Base-by-base conservation (phyloP, 1,140 invertebrate genomes). In the Orius laevigatus region DNA sequence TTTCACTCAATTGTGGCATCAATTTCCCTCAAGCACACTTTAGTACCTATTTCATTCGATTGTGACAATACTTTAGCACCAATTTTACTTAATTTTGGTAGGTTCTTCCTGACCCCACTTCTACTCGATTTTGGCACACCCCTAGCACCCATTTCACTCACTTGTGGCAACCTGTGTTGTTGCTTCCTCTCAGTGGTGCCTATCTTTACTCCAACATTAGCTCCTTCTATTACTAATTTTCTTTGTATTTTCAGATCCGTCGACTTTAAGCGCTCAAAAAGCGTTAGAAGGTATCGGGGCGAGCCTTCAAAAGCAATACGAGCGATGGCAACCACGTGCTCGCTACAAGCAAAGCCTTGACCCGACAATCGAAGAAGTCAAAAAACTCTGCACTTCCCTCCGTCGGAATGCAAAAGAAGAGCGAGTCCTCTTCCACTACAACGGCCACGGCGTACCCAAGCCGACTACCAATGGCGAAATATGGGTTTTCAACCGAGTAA, bases 351-450 rank as follows among this genome's bases (percentile, higher is more conserved):
- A 92, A 63, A 88, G 84, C 46, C 72, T 96, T 35, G 95, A 99
- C 69, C 95, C 95, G 5, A 98, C 94, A 6, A 81, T 90, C 3
- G 95, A 98, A 42, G 95, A 98, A 68, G 88, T 99, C 0, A 96
- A 96, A 63, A 97, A 97, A 66, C 68, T 98, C 10, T 97, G 94
- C 62, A 84, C 80, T 16, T 94, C 91, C 8, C 67, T 98, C 44
- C 70, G 96, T n/a, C 72, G 92, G 56, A 98, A 95, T 70, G 93
- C 96, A 0, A 98, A 98, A 69, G 95, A 98, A 58, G 96, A 99
- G 62, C 73, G 96, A 56, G 93, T 99, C 16, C 70, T 99, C 5
- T 98, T 99, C 70, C 95, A 99, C 69, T 99, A 98, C 63, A 98
- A 98, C 70, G 96, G 96, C 0, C 96, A 99, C 67, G 96, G 95